These are phyloP conservation scores for Cryptus viduatorius DNA, from an alignment of 2,888 invertebrate species.

Conservation along the genomic window DNA sequence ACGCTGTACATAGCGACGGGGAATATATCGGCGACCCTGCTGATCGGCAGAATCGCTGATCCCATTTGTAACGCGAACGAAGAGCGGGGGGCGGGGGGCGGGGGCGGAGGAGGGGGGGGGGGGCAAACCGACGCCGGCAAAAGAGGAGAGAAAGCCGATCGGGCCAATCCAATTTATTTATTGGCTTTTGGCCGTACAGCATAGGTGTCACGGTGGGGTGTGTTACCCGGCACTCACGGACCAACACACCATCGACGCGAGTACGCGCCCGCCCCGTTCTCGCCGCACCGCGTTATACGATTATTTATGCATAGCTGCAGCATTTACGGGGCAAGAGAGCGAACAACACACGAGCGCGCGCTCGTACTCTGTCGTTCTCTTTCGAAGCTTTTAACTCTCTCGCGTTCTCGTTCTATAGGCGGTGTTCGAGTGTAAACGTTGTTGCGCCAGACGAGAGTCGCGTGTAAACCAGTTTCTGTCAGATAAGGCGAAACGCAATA, in stretches of 20 bases:
- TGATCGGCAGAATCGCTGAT: slow-evolving; percentile 84
- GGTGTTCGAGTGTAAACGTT: slow-evolving; percentile 71
- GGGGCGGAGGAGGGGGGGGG: slow-evolving; percentile 1
- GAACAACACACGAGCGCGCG: slow-evolving; percentile 57
- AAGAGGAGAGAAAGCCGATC: slow-evolving; percentile 80
- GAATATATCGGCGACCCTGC: slow-evolving; percentile 69
- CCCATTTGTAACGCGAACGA: slow-evolving; percentile 81
- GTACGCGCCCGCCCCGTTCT: slow-evolving; percentile 49
- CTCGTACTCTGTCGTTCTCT: slow-evolving; percentile 60
- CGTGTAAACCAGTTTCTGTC: slow-evolving; percentile 55
- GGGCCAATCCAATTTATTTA: slow-evolving; percentile 84
- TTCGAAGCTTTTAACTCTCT: slow-evolving; percentile 22
- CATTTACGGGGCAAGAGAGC: slow-evolving; percentile 58
- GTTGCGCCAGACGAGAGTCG: slow-evolving; percentile 47
- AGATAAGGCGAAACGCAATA: slow-evolving; percentile 46
- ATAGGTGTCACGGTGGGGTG: slow-evolving; percentile 63
- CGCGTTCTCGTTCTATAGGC: slow-evolving; percentile 27
- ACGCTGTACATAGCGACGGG: not conserved
- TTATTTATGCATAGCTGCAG: slow-evolving; percentile 67
- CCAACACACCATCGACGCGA: slow-evolving; percentile 44
- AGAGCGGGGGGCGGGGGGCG: not conserved
- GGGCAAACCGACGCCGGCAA: slow-evolving; percentile 17
- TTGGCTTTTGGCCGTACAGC: slow-evolving; percentile 80
- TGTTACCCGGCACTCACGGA: slow-evolving; percentile 41
- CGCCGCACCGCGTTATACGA: slow-evolving; percentile 64